phyloP scores from a whole-genome alignment of 2,797 vertebrate genomes.

The Antennarius maculatus region DNA sequence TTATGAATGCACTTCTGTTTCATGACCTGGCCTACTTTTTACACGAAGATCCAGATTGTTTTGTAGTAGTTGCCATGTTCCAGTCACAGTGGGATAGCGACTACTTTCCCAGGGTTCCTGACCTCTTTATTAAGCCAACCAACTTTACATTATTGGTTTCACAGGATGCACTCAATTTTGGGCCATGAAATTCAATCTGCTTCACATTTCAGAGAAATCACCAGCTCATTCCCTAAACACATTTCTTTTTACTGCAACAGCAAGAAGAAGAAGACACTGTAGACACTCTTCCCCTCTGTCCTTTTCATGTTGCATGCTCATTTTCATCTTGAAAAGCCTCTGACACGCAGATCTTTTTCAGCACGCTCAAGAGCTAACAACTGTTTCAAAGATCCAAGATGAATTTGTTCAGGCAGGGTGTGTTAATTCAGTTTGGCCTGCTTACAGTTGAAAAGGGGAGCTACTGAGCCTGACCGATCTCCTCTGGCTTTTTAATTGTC shows the following conservation, averaged over 20 bases:
- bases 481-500: slow-evolving; percentile 38
- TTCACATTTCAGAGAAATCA: slow-evolving; percentile 2
- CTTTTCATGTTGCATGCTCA: slow-evolving; percentile 3
- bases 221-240: not conserved
- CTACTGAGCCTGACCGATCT: slow-evolving; percentile 25
- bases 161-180: slow-evolving; percentile 15
- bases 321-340: slow-evolving; percentile 19
- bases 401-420: slow-evolving; percentile 7
- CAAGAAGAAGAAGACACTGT: no score
- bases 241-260: no score
- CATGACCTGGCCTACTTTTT: slow-evolving; percentile 36
- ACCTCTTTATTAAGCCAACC: slow-evolving; percentile 46
- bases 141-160: slow-evolving; percentile 40
- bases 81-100: slow-evolving; percentile 25
- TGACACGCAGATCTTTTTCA: slow-evolving; percentile 14
- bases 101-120: slow-evolving; percentile 23
- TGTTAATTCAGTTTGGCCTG: slow-evolving; percentile 29
- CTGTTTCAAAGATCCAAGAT: slow-evolving; percentile 12
- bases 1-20: slow-evolving; percentile 10
- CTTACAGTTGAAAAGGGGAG: slow-evolving; percentile 46
- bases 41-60: slow-evolving; percentile 34
- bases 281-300: not conserved
- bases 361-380: slow-evolving; percentile 7
- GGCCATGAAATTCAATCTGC: slow-evolving; percentile 2
- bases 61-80: slow-evolving; percentile 31